phyloP scores from a whole-genome alignment of 2,888 invertebrate species.

The Cerastoderma edule region DNA sequence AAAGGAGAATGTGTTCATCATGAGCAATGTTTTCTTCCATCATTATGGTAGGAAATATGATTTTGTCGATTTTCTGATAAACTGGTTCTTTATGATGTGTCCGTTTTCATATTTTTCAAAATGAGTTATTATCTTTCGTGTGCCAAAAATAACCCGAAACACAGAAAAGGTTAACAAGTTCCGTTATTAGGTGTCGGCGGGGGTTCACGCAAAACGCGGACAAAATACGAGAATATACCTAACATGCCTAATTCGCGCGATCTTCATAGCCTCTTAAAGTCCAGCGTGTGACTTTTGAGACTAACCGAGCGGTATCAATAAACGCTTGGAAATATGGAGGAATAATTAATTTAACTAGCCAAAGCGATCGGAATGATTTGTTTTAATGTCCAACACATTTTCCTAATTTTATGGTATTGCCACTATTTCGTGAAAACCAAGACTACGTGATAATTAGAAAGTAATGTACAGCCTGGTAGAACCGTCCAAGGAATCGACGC shows the following conservation, averaged over 20 bases:
- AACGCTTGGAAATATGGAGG: slow-evolving; percentile 21
- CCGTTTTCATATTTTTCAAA: too few species aligned
- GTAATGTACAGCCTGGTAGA: slow-evolving; percentile 36
- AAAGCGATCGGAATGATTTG: slow-evolving; percentile 65
- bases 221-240: too few species aligned
- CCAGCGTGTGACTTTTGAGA: slow-evolving; percentile 11
- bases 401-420: slow-evolving; percentile 62
- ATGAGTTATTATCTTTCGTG: too few species aligned
- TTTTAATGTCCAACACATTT: slow-evolving; percentile 69
- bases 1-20: too few species aligned
- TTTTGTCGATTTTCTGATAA: too few species aligned
- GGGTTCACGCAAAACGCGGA: too few species aligned
- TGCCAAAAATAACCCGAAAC: too few species aligned
- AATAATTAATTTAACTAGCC: slow-evolving; percentile 70
- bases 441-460: slow-evolving; percentile 56
- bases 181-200: too few species aligned
- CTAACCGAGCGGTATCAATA: slow-evolving; percentile 18
- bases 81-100: too few species aligned
- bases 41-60: too few species aligned
- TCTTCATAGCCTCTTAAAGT: slow-evolving; percentile 18
- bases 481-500: slow-evolving; percentile 29
- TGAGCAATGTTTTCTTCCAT: too few species aligned
- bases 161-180: too few species aligned
- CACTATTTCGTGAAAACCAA: slow-evolving; percentile 33
- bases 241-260: slow-evolving; percentile 13